phyloP scores from a whole-genome alignment of 2,888 invertebrate genomes.

The Fabriciana adippe region DNA sequence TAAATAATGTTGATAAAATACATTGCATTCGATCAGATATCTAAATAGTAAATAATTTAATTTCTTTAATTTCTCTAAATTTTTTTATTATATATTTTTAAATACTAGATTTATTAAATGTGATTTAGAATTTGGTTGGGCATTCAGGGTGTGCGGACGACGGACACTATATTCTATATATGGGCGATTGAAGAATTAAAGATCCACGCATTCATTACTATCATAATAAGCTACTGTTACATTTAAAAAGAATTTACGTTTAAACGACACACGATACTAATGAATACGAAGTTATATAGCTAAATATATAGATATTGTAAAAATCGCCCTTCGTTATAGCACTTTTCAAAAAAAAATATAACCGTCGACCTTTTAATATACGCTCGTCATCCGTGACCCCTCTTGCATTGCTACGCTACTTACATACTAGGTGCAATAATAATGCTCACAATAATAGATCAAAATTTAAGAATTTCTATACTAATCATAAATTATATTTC shows the following conservation, averaged over 20 bases:
- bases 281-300: too few species aligned
- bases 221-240: too few species aligned
- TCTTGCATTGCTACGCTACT: constrained; percentile 64
- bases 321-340: too few species aligned
- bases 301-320: too few species aligned
- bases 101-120: constrained; percentile 56
- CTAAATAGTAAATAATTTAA: constrained; percentile 51
- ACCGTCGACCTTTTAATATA: not conserved
- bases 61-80: constrained; percentile 46
- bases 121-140: constrained; percentile 81
- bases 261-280: too few species aligned
- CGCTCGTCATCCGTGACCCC: constrained; percentile 50
- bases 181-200: too few species aligned
- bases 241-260: too few species aligned
- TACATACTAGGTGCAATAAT: constrained; percentile 79
- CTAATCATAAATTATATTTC: constrained; percentile 30
- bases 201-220: too few species aligned
- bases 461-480: constrained; percentile 48
- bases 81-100: constrained; percentile 58
- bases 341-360: too few species aligned
- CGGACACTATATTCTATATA: constrained; percentile 34
- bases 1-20: constrained; percentile 25
- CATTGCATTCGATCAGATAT: constrained; percentile 43
- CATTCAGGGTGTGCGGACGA: constrained; percentile 58
- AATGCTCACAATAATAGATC: constrained; percentile 45